Percentiles rank a stretch among this genome's conserved stretches.
phyloP scores from a whole-genome alignment of 2,888 invertebrate genomes.

The Cantharis lateralis region DNA sequence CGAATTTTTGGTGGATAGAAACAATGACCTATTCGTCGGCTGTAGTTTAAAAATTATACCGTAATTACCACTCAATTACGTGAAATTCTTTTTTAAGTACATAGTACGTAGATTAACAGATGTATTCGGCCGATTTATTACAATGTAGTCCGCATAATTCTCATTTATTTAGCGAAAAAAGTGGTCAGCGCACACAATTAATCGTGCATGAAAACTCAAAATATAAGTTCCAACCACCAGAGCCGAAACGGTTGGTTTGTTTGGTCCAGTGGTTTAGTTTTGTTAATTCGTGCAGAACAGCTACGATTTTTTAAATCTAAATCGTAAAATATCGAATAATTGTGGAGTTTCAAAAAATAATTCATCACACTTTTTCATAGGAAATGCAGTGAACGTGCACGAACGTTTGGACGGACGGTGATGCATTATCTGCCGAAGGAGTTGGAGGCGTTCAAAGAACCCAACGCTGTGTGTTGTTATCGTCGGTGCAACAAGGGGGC shows the following conservation, averaged over 20 bases:
- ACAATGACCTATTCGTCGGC: no score
- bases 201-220: slow-evolving; percentile 2
- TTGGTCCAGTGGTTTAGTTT: slow-evolving; percentile 5
- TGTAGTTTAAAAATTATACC: no score
- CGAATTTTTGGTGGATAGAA: no score
- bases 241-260: not conserved
- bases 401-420: slow-evolving; percentile 23
- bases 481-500: slow-evolving; percentile 20
- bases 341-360: not conserved
- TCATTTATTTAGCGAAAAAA: not conserved
- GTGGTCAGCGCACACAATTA: not conserved
- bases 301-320: not conserved
- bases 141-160: not conserved
- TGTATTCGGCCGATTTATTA: not conserved
- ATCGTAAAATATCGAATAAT: not conserved
- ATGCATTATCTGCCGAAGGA: slow-evolving; percentile 29
- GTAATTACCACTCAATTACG: not conserved
- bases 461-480: slow-evolving; percentile 39
- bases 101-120: not conserved
- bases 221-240: not conserved
- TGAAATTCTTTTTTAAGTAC: not conserved
- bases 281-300: slow-evolving; percentile 18
- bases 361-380: slow-evolving; percentile 10
- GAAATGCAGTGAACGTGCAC: slow-evolving; percentile 20
- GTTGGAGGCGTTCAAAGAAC: slow-evolving; percentile 39